These are phyloP conservation scores for Falcunculus frontatus DNA, from an alignment of 2,113 vertebrate species.

Conservation along the genomic window DNA sequence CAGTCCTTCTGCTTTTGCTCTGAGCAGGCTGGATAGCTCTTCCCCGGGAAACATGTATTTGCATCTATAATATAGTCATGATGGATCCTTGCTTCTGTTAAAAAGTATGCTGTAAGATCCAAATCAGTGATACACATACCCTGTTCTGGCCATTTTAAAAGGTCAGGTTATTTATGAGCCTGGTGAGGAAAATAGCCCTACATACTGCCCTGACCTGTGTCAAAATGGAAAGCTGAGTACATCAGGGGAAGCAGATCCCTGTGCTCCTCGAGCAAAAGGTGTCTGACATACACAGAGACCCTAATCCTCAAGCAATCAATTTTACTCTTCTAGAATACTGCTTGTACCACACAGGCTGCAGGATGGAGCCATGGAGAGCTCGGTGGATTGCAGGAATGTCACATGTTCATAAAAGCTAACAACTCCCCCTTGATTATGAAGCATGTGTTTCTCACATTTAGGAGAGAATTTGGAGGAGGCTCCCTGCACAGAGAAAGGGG, in stretches of 20 bases:
- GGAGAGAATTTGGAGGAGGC: constrained; percentile 31
- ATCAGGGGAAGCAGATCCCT: background rate
- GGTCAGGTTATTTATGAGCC: background rate
- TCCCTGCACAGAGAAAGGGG: background rate
- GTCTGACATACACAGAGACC: background rate
- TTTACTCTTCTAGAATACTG: background rate
- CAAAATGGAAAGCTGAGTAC: background rate
- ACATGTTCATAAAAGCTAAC: background rate
- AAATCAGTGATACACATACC: background rate
- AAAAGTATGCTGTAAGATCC: background rate
- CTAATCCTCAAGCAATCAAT: background rate
- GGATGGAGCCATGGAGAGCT: background rate
- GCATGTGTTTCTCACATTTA: background rate
- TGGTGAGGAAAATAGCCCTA: background rate
- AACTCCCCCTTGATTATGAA: background rate
- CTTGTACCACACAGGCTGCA: background rate
- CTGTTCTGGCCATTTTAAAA: background rate
- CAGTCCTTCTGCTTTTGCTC: background rate
- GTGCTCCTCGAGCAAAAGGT: background rate
- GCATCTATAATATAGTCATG: background rate
- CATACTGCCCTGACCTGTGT: background rate
- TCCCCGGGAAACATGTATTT: background rate
- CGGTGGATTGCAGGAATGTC: background rate
- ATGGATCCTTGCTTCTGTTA: background rate
- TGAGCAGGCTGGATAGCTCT: background rate